Conservation (phyloP, 35 echinoderm and acorn worm species). For the Heliocidaris tuberculata region DNA sequence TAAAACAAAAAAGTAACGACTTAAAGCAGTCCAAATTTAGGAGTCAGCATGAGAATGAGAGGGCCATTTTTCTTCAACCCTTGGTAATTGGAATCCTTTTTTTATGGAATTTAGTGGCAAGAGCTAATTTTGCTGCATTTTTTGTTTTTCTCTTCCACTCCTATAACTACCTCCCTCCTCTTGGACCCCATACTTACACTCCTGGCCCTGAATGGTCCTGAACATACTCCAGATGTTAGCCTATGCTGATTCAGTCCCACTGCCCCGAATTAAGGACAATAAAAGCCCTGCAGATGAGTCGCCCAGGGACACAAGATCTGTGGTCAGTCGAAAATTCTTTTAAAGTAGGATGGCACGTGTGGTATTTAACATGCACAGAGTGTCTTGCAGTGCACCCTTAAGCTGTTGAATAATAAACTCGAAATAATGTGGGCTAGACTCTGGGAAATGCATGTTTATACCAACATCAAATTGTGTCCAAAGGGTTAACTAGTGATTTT, state of each 20-base stretch:
- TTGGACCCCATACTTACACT: background rate
- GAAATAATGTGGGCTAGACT: too few species aligned
- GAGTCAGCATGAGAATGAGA: background rate
- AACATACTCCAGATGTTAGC: background rate
- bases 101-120: background rate
- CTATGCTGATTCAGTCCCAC: conserved; percentile 44
- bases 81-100: background rate
- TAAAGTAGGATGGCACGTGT: background rate
- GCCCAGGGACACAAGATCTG: conserved; percentile 48
- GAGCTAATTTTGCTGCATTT: background rate
- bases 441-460: too few species aligned
- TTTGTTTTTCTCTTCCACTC: background rate
- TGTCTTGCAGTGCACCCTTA: too few species aligned
- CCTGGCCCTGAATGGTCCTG: background rate
- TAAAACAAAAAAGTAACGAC: too few species aligned
- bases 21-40: background rate
- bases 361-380: too few species aligned
- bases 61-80: background rate
- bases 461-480: too few species aligned
- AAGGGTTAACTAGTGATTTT: too few species aligned
- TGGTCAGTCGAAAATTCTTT: conserved; percentile 47
- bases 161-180: background rate
- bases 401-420: too few species aligned
- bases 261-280: conserved; percentile 6
- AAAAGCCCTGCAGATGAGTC: conserved; percentile 36